Conservation (phyloP, 2,113 vertebrate genomes). For the Cinclus cinclus region DNA sequence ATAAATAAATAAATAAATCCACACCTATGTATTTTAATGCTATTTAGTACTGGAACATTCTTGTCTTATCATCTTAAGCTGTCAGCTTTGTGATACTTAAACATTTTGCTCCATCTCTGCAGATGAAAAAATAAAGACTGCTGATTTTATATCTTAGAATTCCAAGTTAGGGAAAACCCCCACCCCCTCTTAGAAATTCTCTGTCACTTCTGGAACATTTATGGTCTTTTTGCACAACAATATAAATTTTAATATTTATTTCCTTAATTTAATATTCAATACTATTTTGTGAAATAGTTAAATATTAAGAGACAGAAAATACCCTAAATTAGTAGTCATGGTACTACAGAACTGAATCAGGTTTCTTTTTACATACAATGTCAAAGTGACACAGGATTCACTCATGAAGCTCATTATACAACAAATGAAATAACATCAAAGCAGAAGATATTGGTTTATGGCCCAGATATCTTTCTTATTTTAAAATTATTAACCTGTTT, state of each 20-base stretch:
- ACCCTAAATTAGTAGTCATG: neutral
- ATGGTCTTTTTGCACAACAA: neutral
- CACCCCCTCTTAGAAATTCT: neutral
- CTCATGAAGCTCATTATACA: neutral
- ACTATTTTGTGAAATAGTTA: neutral
- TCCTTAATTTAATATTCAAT: neutral
- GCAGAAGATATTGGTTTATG: neutral
- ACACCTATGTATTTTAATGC: neutral
- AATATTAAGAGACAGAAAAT: neutral
- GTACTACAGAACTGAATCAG: neutral
- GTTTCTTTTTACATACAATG: neutral
- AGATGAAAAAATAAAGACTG: neutral
- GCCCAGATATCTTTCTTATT: neutral
- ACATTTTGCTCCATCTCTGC: neutral
- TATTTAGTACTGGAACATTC: neutral
- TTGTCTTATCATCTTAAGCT: neutral
- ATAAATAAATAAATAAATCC: neutral
- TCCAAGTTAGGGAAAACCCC: neutral
- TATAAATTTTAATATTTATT: neutral
- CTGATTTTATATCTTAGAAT: neutral
- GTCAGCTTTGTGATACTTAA: neutral
- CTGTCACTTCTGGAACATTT: neutral
- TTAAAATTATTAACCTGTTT: neutral
- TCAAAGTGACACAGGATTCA: neutral
- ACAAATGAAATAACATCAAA: neutral